A percentile compares a stretch with the other conserved stretches of the same genome.
These are phyloP conservation scores for Caenorhabditis sp. DNA, from an alignment of 2,888 invertebrate species.

Conservation along the genomic window DNA sequence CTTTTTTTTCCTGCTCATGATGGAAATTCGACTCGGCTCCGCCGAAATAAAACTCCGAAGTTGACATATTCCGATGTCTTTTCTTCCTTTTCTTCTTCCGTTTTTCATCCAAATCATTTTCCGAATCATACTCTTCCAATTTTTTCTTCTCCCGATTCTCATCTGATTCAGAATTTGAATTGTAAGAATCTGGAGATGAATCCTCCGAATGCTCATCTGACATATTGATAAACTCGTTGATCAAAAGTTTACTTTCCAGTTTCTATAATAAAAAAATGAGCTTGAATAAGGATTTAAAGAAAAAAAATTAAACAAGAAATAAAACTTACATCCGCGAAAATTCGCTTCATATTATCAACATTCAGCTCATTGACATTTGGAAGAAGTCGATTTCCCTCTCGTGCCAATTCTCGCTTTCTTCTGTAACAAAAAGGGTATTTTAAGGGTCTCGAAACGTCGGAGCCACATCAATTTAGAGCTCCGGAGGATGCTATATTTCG, in stretches of 20 bases:
- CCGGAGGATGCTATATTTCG: too few species aligned
- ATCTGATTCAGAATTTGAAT: neutral
- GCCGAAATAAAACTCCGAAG: constrained; percentile 41
- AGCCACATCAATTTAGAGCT: too few species aligned
- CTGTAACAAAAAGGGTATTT: constrained; percentile 10
- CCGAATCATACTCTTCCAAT: neutral
- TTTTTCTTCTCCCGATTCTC: neutral
- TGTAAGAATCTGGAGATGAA: neutral
- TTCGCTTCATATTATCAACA: constrained; percentile 15
- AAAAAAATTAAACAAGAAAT: too few species aligned
- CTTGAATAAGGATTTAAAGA: neutral
- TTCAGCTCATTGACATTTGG: constrained; percentile 9
- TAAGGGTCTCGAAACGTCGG: neutral
- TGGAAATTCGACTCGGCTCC: constrained; percentile 31
- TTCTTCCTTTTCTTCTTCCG: neutral
- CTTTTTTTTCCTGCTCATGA: constrained; percentile 16
- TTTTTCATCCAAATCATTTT: neutral
- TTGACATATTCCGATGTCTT: neutral
- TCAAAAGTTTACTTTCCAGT: neutral
- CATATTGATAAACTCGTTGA: neutral
- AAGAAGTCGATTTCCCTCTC: constrained; percentile 22
- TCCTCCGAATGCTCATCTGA: neutral
- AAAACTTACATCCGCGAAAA: constrained; percentile 9
- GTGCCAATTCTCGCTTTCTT: constrained; percentile 23
- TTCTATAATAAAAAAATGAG: neutral